Evolutionary conservation across 2,797 vertebrate genomes (phyloP), one percentile per base, ranked within the genome.

Genomic region (Gephyroberyx darwinii): DNA sequence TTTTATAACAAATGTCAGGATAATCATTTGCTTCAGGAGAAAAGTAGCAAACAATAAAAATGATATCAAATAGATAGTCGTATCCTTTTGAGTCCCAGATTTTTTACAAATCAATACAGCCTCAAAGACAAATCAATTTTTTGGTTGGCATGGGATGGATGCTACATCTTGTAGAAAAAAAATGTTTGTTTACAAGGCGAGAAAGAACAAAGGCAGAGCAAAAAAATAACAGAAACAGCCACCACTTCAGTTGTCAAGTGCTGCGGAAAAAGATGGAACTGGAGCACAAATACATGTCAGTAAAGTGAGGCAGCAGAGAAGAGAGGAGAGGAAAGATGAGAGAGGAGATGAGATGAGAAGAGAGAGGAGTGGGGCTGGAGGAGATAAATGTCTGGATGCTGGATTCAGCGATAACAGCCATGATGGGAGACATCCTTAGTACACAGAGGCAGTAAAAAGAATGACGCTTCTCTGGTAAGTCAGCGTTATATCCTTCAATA

Each of bases 301-400:
- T 69, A 67, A 81, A 84, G 64, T 63, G 82, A 69, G 73, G 83
- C 78, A 76, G 80, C 56, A 69, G 54, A 74, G 72, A 71, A 69
- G 54, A 74, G 72, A 71, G 55, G 64, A 58, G 65, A 84, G 60
- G 20, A 45, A 52, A 79, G 72, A 81, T 74, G 69, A 84, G 79
- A 78, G 72, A 50, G 16, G 52, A 82, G 69, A 80, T 10, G 62
- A 78, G 74, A 85, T 22, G 65, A 73, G 66, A 56, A 20, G 64
- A 53, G 56, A 60, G 55, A 71, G 54, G 54, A 74, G 63, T 26
- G 69, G 33, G 65, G 74, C 77, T 59, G 73, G 26, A 85, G 76
- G 76, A 88, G 80, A 86, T 85, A 55, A 75, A 84, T 78, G 84
- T 81, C 80, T 68, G 78, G 75, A 84, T 88, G 74, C 26, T 60